Base-by-base conservation (phyloP, 2,888 invertebrate species). In the Schrankia costaestrigalis region DNA sequence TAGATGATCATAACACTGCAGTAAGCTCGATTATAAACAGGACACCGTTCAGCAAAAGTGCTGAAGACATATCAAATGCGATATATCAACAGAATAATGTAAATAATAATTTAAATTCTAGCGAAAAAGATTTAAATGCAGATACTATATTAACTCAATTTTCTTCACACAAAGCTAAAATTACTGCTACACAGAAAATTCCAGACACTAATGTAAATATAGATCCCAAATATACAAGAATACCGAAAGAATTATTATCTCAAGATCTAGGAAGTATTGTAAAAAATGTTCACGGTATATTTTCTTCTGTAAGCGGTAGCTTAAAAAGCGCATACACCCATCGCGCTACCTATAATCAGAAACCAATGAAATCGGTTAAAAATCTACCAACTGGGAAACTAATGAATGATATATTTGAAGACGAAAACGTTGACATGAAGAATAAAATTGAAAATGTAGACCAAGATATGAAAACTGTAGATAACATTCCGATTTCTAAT, bases 211-310 rank as follows among this genome's bases (percentile, higher is more conserved):
- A 50, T 21, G 14, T 31, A 0, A 48, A 38, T 11, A 4, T 46
- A 10, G 80, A 84, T 26, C 45, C 41, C 0, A 61, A 64, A 41
- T 80, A 80, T 14, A 36, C 73, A 1, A 60, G 77, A 18, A 52
- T 83, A 56, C 80, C 81, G 0, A 86, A 85, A 57, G 87, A 87
- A 42, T 50, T 85, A 0, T 34, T 86, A 1, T 69, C 81, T 0
- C 86, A 82, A 67, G 87, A 87, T 23, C 52, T 87, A 0, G 85
- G 86, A 0, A 82, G 71, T 39, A 79, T 89, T 1, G 86, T 87
- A 1, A 87, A 87, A 52, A 89, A 88, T 60, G 87, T 88, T 0
- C 89, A 89, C 2, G 88, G 88, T 0, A 82, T 89, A 52, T 88
- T 89, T 41, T 86, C 87, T 0, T 79, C 83, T 0, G 78, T 88